Percentiles rank a stretch among this genome's conserved stretches.
Conservation (phyloP, 1,140 invertebrate genomes). For the Galendromus occidentalis region DNA sequence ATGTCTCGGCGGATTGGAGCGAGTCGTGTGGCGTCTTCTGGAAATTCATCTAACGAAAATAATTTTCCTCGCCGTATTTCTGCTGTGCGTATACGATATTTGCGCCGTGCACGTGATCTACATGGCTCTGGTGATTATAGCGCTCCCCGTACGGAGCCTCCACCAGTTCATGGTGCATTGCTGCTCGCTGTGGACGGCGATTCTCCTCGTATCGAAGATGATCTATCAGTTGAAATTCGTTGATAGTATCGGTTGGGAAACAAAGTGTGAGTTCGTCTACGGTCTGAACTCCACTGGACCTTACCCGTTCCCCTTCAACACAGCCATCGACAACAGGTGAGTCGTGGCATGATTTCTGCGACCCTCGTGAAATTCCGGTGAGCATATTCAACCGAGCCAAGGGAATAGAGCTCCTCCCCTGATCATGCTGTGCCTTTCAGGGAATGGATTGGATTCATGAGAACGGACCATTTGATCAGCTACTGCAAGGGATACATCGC, state of each 20-base stretch:
- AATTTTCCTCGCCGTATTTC: conserved; percentile 47
- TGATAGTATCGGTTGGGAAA: conserved; percentile 46
- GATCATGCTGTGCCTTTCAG: too few relatives aligned
- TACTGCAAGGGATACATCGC: conserved; percentile 43
- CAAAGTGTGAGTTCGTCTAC: conserved; percentile 38
- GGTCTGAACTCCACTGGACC: conserved; percentile 14
- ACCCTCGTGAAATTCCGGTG: too few relatives aligned
- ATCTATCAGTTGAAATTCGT: conserved; percentile 85
- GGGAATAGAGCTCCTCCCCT: too few relatives aligned
- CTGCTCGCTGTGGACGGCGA: conserved; percentile 52
- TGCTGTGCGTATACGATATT: conserved; percentile 53
- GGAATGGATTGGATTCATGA: conserved; percentile 69
- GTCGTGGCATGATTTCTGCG: too few relatives aligned
- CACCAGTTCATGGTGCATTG: conserved; percentile 51
- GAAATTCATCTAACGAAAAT: conserved; percentile 85
- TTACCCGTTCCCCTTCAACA: conserved; percentile 27
- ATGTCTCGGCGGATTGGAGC: background rate
- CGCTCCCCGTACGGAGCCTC: conserved; percentile 43
- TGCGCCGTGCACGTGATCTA: conserved; percentile 60
- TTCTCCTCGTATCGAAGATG: conserved; percentile 75
- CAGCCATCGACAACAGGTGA: conserved; percentile 42
- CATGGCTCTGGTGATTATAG: conserved; percentile 49
- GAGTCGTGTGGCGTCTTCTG: conserved; percentile 48
- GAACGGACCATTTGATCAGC: conserved; percentile 43
- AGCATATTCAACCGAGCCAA: too few relatives aligned